phyloP scores from a whole-genome alignment of 64 coral and sea anemone species.

The Pachyseris speciosa region DNA sequence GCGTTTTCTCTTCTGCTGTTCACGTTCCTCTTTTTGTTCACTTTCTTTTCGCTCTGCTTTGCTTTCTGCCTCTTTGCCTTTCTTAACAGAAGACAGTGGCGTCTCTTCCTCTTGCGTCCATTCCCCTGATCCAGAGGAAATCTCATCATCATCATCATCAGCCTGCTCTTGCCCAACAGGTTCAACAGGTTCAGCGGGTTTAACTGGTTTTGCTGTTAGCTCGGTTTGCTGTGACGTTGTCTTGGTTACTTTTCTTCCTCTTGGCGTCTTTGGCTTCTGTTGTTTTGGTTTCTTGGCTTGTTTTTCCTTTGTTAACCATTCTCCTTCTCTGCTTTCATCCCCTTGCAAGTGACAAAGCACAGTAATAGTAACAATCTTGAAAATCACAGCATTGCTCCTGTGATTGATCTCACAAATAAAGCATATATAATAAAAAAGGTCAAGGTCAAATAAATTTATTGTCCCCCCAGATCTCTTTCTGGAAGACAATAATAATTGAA shows the following conservation, averaged over 20 bases:
- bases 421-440: no score
- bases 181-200: background rate
- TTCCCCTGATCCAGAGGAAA: conserved; percentile 37
- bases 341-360: background rate
- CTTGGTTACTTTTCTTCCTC: conserved; percentile 37
- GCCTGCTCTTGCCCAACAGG: background rate
- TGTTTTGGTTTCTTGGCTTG: conserved; percentile 36
- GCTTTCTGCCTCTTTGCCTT: background rate
- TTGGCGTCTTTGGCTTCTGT: conserved; percentile 15
- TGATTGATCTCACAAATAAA: no score
- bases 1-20: conserved; percentile 48
- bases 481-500: no score
- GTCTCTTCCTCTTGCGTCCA: conserved; percentile 49
- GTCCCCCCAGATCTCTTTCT: no score
- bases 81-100: conserved; percentile 39
- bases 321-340: conserved; percentile 39
- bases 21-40: background rate
- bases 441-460: no score
- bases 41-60: background rate
- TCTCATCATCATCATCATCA: background rate
- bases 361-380: background rate
- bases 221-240: conserved; percentile 6
- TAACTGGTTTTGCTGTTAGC: conserved; percentile 8
- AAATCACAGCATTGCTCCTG: no score
- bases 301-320: conserved; percentile 29